Percentiles rank a stretch among this genome's conserved stretches.
phyloP scores from a whole-genome alignment of 2,113 vertebrate species.

The Sciurus niger region DNA sequence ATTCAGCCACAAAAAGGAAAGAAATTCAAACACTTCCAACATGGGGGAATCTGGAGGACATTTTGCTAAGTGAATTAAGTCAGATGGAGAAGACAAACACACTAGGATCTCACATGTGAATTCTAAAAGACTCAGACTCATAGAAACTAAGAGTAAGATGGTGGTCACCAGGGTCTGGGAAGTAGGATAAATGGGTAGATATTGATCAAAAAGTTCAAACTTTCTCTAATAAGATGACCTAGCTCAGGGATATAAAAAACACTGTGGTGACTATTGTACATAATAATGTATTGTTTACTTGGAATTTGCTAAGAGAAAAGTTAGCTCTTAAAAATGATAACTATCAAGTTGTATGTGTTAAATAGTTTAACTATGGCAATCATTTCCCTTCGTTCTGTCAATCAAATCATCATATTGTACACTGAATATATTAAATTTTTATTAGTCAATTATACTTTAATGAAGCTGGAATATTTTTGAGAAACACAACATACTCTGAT shows the following conservation, averaged over 20 bases:
- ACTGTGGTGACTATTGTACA: not conserved
- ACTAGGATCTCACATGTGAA: not conserved
- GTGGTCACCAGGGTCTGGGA: not conserved
- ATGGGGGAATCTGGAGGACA: not conserved
- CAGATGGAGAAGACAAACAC: not conserved
- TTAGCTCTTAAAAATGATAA: not conserved
- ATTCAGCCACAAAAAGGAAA: not conserved
- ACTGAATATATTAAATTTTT: not conserved
- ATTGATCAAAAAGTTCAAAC: not conserved
- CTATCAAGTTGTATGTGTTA: not conserved
- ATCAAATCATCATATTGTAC: not conserved
- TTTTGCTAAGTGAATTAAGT: not conserved
- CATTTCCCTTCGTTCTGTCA: not conserved
- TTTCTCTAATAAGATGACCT: not conserved
- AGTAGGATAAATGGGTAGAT: not conserved
- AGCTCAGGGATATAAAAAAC: not conserved
- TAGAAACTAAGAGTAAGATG: not conserved
- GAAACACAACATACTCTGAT: not conserved
- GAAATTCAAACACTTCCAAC: not conserved
- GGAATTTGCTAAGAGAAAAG: not conserved
- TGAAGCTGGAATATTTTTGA: not conserved
- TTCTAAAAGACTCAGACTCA: not conserved
- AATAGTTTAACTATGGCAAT: not conserved
- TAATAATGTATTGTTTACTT: not conserved
- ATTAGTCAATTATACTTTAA: not conserved